These are phyloP conservation scores for Neogobius melanostomus DNA, from an alignment of 2,113 vertebrate species.

Conservation along the genomic window DNA sequence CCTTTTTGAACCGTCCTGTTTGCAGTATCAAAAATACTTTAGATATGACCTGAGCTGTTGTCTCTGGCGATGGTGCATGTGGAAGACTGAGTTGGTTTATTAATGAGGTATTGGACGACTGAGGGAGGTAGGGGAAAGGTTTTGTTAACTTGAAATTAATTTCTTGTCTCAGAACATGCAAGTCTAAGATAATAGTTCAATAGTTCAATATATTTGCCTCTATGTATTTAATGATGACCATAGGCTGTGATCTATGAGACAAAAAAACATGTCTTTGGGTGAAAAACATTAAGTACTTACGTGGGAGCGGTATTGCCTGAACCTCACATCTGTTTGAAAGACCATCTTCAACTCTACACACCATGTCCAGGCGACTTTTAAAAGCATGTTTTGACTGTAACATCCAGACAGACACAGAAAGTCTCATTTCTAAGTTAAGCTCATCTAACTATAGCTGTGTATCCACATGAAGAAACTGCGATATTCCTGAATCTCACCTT, in stretches of 20 bases:
- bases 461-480: constrained; percentile 17
- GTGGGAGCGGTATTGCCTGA: no score
- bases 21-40: not conserved
- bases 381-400: not conserved
- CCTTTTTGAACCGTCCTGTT: not conserved
- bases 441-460: constrained; percentile 26
- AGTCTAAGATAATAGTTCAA: no score
- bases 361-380: not conserved
- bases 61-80: not conserved
- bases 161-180: no score
- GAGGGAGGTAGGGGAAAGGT: not conserved
- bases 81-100: not conserved
- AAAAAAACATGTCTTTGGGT: not conserved
- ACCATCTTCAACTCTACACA: not conserved
- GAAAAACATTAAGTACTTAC: not conserved
- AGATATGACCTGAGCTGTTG: not conserved
- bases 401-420: constrained; percentile 3
- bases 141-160: no score
- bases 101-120: not conserved
- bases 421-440: constrained; percentile 3
- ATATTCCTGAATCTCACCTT: constrained; percentile 27
- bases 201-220: no score
- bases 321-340: no score
- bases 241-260: not conserved
- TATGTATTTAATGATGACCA: no score